A percentile compares a stretch with the other conserved stretches of the same genome.
phyloP scores from a whole-genome alignment of 2,888 invertebrate genomes.

The Elaeidobius kamerunicus region DNA sequence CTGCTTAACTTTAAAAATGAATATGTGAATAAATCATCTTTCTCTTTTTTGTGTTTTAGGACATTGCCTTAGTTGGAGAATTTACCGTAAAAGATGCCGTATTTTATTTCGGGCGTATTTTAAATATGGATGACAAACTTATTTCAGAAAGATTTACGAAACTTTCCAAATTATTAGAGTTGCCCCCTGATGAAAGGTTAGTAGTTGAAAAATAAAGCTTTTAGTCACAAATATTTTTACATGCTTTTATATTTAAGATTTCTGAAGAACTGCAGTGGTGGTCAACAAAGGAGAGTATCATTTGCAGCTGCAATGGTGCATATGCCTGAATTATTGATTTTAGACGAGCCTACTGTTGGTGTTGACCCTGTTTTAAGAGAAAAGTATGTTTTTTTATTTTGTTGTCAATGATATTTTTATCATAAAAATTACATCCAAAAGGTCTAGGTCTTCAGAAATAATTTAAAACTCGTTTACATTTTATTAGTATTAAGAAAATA shows the following conservation, averaged over 20 bases:
- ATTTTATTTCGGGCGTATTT: slow-evolving; percentile 83
- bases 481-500: no score
- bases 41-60: no score
- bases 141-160: slow-evolving; percentile 67
- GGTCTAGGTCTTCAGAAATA: no score
- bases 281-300: slow-evolving; percentile 86
- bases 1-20: no score
- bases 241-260: slow-evolving; percentile 36
- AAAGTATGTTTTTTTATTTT: slow-evolving; percentile 53
- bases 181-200: slow-evolving; percentile 64
- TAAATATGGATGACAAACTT: slow-evolving; percentile 65
- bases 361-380: slow-evolving; percentile 85
- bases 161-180: slow-evolving; percentile 68
- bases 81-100: slow-evolving; percentile 81
- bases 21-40: no score
- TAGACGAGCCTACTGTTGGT: slow-evolving; percentile 95
- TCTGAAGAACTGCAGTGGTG: slow-evolving; percentile 78
- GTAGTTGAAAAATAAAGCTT: neutral
- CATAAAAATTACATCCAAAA: no score
- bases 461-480: no score
- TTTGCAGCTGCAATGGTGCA: slow-evolving; percentile 87
- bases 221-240: neutral
- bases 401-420: no score
- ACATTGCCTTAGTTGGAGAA: slow-evolving; percentile 74
- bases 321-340: slow-evolving; percentile 80